Base-by-base conservation (phyloP, 2,797 vertebrate species). In the Hylomyscus alleni region DNA sequence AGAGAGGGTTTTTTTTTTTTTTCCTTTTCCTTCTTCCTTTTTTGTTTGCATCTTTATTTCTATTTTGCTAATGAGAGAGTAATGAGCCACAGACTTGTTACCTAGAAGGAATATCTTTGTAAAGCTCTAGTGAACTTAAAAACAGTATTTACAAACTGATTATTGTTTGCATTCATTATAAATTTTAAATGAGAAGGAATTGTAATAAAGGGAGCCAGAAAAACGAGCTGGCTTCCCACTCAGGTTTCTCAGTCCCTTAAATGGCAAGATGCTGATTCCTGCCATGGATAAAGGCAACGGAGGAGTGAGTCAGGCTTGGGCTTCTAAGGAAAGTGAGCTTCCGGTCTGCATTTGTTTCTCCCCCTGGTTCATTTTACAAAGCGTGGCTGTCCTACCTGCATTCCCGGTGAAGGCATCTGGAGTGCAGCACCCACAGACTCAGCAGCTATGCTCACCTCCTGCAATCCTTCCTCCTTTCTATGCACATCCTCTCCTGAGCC, bases 1-100 rank as follows among this genome's bases (percentile, higher is more conserved):
- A 98, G 97, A 98, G 93, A 93, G 52, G 82, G 13, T 90, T 11
- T 40, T n/a, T 75, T 37, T 24, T 20, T 54, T 7, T 29, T n/a
- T n/a, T n/a, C n/a, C 80, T 94, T 80, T 44, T 13, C 54, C 11
- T 62, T 72, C 37, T 54, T 31, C 52, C 40, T 96, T 95, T 91
- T 97, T 72, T 72, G 97, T 98, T 97, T 97, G 89, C 95, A 94
- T 98, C 98, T 98, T 98, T 98, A 98, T 98, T 98, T 98, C 98
- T 98, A 92, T 98, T 97, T 98, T 98, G 98, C 98, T 99, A 99
- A 99, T 98, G 98, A 98, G 98, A 98, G 98, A 98, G 98, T 98
- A 99, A 99, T 98, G 98, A 99, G 97, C 98, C 98, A 98, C 98
- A 98, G 98, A 98, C 98, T 98, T 98, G 98, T 98, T 99, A 99